phyloP scores from a whole-genome alignment of 1,140 invertebrate species.

The Steinernema feltiae region DNA sequence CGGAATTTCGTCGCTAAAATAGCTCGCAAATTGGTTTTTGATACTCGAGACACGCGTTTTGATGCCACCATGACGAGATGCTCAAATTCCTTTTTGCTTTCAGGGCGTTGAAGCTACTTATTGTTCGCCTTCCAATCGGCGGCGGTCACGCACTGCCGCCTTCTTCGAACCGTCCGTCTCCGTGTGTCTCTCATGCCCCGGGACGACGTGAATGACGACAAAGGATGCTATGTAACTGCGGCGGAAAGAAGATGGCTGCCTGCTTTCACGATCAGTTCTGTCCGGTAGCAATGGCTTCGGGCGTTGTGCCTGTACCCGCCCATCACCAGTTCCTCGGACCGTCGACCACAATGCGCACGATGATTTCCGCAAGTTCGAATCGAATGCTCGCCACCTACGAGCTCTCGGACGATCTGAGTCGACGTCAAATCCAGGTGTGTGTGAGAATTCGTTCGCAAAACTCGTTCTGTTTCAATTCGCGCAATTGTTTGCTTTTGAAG shows the following conservation, averaged over 20 bases:
- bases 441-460: neutral
- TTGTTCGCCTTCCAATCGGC: neutral
- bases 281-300: too few relatives aligned
- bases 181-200: neutral
- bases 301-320: too few relatives aligned
- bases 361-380: constrained; percentile 16
- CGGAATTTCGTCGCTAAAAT: neutral
- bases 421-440: constrained; percentile 84
- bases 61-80: too few relatives aligned
- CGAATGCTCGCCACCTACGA: constrained; percentile 67
- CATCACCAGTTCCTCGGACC: neutral
- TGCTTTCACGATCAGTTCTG: neutral
- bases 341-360: neutral
- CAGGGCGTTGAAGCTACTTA: neutral
- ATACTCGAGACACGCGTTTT: too few relatives aligned
- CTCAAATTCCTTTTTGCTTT: too few relatives aligned
- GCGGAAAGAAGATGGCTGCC: neutral
- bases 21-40: neutral
- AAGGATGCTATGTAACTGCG: constrained; percentile 6
- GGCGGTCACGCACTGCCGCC: constrained; percentile 1
- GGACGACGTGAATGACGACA: too few relatives aligned
- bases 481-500: constrained; percentile 13
- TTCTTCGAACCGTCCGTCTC: neutral
- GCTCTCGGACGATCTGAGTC: constrained; percentile 85
- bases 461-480: neutral